Percentiles rank a stretch among this genome's conserved stretches.
phyloP scores from a whole-genome alignment of 2,113 vertebrate genomes.

The Plecturocebus donacophilus region DNA sequence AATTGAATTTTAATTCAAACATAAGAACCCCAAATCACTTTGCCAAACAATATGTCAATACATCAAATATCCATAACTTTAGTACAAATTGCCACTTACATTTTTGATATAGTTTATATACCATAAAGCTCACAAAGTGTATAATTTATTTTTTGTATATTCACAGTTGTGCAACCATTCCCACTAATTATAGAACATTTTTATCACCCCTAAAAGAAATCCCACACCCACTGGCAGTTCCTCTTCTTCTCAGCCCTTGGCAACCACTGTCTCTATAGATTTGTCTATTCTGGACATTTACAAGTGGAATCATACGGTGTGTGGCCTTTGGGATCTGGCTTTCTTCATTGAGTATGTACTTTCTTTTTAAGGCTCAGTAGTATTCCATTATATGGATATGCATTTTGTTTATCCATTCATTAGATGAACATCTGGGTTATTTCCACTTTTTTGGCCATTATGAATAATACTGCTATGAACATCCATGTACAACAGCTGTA shows the following conservation, averaged over 20 bases:
- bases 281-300: not conserved
- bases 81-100: not conserved
- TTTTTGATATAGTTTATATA: not conserved
- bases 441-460: not conserved
- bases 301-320: not conserved
- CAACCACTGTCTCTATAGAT: not conserved
- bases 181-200: not conserved
- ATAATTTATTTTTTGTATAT: not conserved
- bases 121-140: not conserved
- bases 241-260: not conserved
- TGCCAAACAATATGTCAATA: not conserved
- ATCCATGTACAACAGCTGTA: not conserved
- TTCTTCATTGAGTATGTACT: not conserved
- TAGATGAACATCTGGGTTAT: not conserved
- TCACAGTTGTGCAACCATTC: not conserved
- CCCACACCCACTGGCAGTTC: not conserved
- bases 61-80: not conserved
- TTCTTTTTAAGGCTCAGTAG: not conserved
- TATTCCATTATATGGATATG: not conserved
- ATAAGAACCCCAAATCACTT: not conserved
- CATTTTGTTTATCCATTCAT: not conserved
- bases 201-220: not conserved
- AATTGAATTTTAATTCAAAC: conserved; percentile 42
- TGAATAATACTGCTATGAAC: not conserved
- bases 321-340: not conserved